A percentile compares a stretch with the other conserved stretches of the same genome.
Evolutionary conservation across 2,113 vertebrate species (phyloP).

Genomic region (Nipponia nippon): DNA sequence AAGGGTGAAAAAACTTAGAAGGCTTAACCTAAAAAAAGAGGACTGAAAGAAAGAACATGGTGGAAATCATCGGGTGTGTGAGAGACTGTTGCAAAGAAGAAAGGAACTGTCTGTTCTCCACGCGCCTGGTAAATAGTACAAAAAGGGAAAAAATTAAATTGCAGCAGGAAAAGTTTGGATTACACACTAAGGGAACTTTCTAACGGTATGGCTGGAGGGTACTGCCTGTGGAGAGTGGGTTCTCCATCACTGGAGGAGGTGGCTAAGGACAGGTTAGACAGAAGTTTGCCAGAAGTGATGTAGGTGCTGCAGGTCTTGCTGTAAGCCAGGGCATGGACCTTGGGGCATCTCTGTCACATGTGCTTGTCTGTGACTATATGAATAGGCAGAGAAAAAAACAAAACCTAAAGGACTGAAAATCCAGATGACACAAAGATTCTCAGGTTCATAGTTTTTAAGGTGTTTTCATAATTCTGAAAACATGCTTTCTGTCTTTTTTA

Average conservation of each 20-base stretch:
- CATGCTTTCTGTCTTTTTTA: background rate
- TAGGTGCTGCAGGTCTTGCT: background rate
- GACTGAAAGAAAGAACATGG: background rate
- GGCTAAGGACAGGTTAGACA: background rate
- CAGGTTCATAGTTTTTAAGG: background rate
- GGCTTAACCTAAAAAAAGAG: background rate
- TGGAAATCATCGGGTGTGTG: background rate
- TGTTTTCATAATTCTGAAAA: background rate
- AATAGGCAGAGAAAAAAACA: background rate
- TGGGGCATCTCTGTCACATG: background rate
- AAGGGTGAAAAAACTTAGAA: background rate
- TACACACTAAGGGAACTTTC: background rate
- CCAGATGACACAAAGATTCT: background rate
- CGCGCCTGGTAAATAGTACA: background rate
- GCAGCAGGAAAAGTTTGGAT: background rate
- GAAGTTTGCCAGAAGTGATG: background rate
- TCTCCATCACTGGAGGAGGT: background rate
- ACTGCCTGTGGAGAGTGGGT: background rate
- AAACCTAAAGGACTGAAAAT: background rate
- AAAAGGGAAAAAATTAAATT: background rate
- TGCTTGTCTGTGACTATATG: background rate
- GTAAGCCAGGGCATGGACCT: background rate
- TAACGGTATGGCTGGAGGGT: background rate
- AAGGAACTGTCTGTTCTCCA: background rate
- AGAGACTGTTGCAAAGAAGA: background rate